Conservation (phyloP, 2,797 vertebrate species). For the Choloepus didactylus region DNA sequence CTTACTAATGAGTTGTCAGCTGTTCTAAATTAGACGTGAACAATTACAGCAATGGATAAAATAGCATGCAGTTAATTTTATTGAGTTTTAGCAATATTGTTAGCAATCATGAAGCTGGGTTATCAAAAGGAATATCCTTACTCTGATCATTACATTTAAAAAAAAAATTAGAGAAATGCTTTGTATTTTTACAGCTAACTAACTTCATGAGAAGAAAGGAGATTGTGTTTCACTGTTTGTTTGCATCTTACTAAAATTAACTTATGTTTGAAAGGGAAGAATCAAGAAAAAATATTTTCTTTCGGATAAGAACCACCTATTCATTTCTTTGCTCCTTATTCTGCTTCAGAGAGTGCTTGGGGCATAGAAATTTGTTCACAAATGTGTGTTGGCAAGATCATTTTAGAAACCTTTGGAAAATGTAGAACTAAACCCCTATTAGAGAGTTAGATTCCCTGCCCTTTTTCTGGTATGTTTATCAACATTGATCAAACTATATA, state of each 20-base stretch:
- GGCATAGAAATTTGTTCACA: not conserved
- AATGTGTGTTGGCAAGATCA: not conserved
- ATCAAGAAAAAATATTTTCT: not conserved
- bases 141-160: conserved; percentile 20
- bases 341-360: not conserved
- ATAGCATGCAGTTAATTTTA: not conserved
- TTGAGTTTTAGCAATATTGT: conserved; percentile 51
- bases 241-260: conserved; percentile 10
- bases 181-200: conserved; percentile 43
- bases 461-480: not conserved
- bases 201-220: conserved; percentile 22
- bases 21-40: conserved; percentile 41
- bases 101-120: not conserved
- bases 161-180: not conserved
- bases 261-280: not conserved
- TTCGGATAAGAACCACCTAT: not conserved
- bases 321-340: not conserved
- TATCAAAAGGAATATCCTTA: conserved; percentile 13
- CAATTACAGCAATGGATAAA: conserved; percentile 27
- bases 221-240: not conserved
- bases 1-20: conserved; percentile 43
- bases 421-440: not conserved
- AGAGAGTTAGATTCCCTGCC: not conserved
- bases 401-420: conserved; percentile 10
- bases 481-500: not conserved